Evolutionary conservation across 2,113 vertebrate genomes (phyloP), one percentile per base, ranked within the genome.

Genomic region (Mystacornis crossleyi): DNA sequence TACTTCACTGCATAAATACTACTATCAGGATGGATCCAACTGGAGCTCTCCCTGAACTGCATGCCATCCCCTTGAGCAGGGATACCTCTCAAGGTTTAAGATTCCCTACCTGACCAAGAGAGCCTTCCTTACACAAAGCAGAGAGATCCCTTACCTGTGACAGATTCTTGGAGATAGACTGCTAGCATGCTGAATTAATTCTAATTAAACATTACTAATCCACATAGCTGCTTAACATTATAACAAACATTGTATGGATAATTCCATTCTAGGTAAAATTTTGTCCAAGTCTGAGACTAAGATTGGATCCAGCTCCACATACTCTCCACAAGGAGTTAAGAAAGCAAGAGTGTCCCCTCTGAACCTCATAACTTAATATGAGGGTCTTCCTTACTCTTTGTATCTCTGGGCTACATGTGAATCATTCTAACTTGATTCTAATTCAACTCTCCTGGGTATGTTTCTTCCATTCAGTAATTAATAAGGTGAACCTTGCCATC

Each of bases 281-380:
- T 33, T 42, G 14, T 34, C 29, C 61, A 61, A 61, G 54, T 55
- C 47, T 67, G n/a, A 73, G 47, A 24, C 18, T 43, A 54, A 48
- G 31, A 54, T 0, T n/a, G 61, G 42, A 48, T 48, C 16, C 36
- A 86, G 61, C 7, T 40, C 15, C 40, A 54, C 0, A 0, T 28
- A 69, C 14, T 33, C 61, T 67, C 21, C 34, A 50, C 42, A 36
- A 36, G 13, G 34, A 55, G 26, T 43, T 36, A 43, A 55, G 31
- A 55, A 69, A 74, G 61, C 18, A 61, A 61, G 8, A 16, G 10
- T 10, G 6, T 34, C 18, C 33, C 9, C 55, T 45, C 40, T n/a
- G 24, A 87, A 47, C 5, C 1, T 34, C 14, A 6, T 34, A 17
- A 61, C 24, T 31, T 31, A 53, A 82, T 18, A 8, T 2, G 18